Evolutionary conservation across 2,113 vertebrate species (phyloP).

Genomic region (Cololabis saira): DNA sequence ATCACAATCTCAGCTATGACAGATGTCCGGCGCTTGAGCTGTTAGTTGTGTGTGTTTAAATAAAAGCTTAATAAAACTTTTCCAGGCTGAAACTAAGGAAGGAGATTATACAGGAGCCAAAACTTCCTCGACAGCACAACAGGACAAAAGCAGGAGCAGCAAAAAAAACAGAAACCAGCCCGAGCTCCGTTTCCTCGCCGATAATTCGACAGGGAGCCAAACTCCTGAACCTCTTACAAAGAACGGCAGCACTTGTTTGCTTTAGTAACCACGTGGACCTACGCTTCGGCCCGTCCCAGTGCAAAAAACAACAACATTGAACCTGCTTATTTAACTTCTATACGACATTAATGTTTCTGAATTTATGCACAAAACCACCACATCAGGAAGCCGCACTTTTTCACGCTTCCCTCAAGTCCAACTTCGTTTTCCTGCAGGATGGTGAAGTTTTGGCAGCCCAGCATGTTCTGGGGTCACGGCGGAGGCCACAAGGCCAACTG

Average conservation of each 20-base stretch:
- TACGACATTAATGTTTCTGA: too few relatives aligned
- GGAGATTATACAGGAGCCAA: constrained; percentile 21
- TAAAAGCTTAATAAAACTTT: constrained; percentile 12
- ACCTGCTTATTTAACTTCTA: too few relatives aligned
- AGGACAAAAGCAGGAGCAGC: constrained; percentile 43
- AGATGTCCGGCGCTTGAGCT: constrained; percentile 16
- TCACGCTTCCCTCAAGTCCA: too few relatives aligned
- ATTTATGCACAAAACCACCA: too few relatives aligned
- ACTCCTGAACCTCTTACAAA: not conserved
- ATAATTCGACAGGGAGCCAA: constrained; percentile 6
- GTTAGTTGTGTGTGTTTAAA: too few relatives aligned
- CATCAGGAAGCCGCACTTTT: not conserved
- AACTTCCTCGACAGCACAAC: constrained; percentile 26
- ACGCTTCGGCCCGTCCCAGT: not conserved
- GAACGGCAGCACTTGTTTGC: not conserved
- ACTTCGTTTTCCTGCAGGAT: not conserved
- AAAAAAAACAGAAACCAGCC: constrained; percentile 3
- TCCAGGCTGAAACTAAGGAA: constrained; percentile 55
- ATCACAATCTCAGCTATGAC: constrained; percentile 1
- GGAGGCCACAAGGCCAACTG: constrained; percentile 21
- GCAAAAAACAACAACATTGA: not conserved
- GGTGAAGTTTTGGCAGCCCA: constrained; percentile 10
- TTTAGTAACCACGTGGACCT: not conserved
- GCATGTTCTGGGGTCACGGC: constrained; percentile 17
- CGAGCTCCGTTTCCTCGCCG: constrained; percentile 35